Evolutionary conservation across 2,888 invertebrate species (phyloP).

Genomic region (Dascillus cervinus): DNA sequence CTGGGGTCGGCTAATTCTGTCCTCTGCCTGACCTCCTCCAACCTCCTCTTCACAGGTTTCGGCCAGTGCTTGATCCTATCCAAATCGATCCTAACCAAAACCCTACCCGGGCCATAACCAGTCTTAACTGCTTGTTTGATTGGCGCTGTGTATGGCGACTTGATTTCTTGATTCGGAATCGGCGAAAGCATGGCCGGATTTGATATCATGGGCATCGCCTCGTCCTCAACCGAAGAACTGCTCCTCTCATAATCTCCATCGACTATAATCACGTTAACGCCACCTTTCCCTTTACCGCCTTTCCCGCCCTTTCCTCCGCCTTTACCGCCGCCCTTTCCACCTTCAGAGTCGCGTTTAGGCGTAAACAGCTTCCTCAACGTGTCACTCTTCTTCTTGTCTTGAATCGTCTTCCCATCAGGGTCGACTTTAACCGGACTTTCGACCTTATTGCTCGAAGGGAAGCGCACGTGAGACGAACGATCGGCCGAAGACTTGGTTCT

Average conservation of each 20-base stretch:
- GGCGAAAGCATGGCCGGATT: constrained; percentile 33
- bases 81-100: constrained; percentile 38
- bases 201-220: constrained; percentile 27
- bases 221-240: constrained; percentile 40
- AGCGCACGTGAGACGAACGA: constrained; percentile 7
- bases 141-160: constrained; percentile 22
- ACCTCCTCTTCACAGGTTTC: constrained; percentile 31
- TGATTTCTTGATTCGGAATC: constrained; percentile 24
- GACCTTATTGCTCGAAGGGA: constrained; percentile 9
- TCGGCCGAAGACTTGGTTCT: constrained; percentile 19
- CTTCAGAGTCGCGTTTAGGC: constrained; percentile 50
- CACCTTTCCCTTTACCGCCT: constrained; percentile 57
- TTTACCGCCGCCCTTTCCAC: constrained; percentile 61
- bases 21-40: constrained; percentile 45
- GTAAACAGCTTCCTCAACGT: constrained; percentile 59
- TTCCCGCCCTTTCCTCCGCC: constrained; percentile 59
- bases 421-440: constrained; percentile 38
- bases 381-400: constrained; percentile 65
- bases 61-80: constrained; percentile 36
- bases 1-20: constrained; percentile 46
- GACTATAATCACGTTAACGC: constrained; percentile 58
- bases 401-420: constrained; percentile 45
- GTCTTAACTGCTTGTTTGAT: constrained; percentile 38
- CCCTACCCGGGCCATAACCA: constrained; percentile 36
- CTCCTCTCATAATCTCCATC: constrained; percentile 50